These are phyloP conservation scores for Drosophila falleni DNA, from an alignment of 2,888 invertebrate species.

Conservation along the genomic window DNA sequence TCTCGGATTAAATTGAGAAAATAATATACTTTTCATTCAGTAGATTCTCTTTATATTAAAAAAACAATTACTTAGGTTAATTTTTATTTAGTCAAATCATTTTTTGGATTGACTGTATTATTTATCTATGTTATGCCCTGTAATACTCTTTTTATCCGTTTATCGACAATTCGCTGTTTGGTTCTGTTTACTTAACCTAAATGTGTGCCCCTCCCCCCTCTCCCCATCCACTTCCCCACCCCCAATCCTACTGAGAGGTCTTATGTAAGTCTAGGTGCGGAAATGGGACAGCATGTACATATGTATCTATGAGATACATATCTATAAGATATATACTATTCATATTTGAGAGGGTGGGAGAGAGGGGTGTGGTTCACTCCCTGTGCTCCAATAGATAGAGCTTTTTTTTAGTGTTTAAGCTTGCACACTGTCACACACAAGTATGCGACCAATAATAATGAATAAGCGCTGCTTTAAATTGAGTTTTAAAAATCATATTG, in stretches of 20 bases:
- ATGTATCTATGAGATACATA: neutral
- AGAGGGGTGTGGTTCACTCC: constrained; percentile 8
- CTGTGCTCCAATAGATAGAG: constrained; percentile 60
- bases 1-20: too few species aligned
- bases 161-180: constrained; percentile 67
- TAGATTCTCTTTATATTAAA: too few species aligned
- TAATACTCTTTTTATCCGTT: constrained; percentile 44
- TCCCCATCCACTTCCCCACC: too few species aligned
- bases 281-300: constrained; percentile 63
- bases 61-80: too few species aligned
- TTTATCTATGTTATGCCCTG: constrained; percentile 22
- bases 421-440: constrained; percentile 23
- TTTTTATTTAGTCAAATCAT: neutral
- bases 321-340: neutral
- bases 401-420: constrained; percentile 62
- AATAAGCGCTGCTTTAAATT: too few species aligned
- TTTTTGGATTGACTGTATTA: constrained; percentile 5
- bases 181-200: constrained; percentile 74
- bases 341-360: constrained; percentile 3
- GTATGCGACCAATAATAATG: constrained; percentile 1
- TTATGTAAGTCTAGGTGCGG: constrained; percentile 74
- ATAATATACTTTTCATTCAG: too few species aligned
- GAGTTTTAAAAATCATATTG: too few species aligned
- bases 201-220: constrained; percentile 41
- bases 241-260: too few species aligned